A percentile compares a stretch with the other conserved stretches of the same genome.
Conservation (phyloP, 2,888 invertebrate genomes). For the Acrobasis repandana region DNA sequence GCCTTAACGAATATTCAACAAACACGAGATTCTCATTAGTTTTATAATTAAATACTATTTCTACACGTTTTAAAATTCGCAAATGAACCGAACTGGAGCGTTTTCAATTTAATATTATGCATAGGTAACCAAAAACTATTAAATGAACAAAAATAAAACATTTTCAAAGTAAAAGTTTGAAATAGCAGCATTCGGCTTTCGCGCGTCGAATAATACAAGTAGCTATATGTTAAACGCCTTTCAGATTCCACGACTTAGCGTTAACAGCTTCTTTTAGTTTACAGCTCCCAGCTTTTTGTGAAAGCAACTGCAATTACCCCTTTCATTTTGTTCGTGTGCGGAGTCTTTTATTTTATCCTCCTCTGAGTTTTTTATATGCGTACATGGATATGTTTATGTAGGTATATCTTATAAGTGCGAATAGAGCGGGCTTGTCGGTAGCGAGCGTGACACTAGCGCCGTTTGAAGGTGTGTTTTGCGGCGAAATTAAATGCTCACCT, state of each 20-base stretch:
- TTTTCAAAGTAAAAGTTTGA: too few species aligned
- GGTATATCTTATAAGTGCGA: constrained; percentile 56
- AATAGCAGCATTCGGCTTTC: too few species aligned
- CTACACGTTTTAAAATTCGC: too few species aligned
- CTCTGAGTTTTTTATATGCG: constrained; percentile 58
- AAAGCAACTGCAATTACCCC: constrained; percentile 68
- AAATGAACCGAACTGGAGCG: too few species aligned
- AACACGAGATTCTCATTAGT: too few species aligned
- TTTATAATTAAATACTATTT: too few species aligned
- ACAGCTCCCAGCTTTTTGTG: constrained; percentile 63
- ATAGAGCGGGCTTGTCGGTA: constrained; percentile 2
- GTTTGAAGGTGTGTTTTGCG: constrained; percentile 30
- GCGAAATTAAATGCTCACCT: constrained; percentile 50
- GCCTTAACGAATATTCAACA: too few species aligned
- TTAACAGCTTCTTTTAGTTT: constrained; percentile 69
- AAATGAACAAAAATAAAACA: too few species aligned
- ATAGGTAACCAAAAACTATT: too few species aligned
- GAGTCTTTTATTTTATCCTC: constrained; percentile 68
- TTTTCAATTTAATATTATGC: too few species aligned
- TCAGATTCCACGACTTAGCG: constrained; percentile 55
- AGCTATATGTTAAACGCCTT: constrained; percentile 41
- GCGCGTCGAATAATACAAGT: too few species aligned
- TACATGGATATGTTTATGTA: constrained; percentile 46
- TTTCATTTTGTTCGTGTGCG: constrained; percentile 61
- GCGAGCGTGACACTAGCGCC: constrained; percentile 2